A percentile compares a stretch with the other conserved stretches of the same genome.
These are phyloP conservation scores for Drosophila biarmipes DNA, from an alignment of 1,140 invertebrate genomes.

Conservation along the genomic window DNA sequence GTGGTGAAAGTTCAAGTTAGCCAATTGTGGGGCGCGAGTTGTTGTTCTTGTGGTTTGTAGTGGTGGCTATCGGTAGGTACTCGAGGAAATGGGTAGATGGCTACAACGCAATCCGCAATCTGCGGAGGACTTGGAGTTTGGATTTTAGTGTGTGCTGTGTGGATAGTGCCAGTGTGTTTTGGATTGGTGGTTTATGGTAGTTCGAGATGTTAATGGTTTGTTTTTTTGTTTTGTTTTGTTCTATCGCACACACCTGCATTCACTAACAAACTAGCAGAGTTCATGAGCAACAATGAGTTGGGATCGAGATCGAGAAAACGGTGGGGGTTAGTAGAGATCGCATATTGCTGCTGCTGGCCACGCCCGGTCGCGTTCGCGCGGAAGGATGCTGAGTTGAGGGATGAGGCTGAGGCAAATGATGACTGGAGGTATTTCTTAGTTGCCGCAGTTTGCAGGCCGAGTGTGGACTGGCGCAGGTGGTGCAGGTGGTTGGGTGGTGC, in stretches of 20 bases:
- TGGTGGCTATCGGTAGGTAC: conserved; percentile 36
- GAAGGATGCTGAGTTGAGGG: conserved; percentile 62
- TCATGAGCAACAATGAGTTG: conserved; percentile 85
- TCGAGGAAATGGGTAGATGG: conserved; percentile 24
- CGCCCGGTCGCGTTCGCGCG: conserved; percentile 70
- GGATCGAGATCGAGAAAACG: conserved; percentile 83
- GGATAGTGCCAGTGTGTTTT: conserved; percentile 30
- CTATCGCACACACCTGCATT: conserved; percentile 83
- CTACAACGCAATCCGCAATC: conserved; percentile 34
- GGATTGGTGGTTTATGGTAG: conserved; percentile 20
- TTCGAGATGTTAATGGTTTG: conserved; percentile 33
- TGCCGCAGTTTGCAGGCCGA: conserved; percentile 82
- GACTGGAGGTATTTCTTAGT: conserved; percentile 84
- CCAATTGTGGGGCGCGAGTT: conserved; percentile 40
- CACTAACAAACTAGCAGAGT: conserved; percentile 84
- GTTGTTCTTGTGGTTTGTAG: conserved; percentile 25
- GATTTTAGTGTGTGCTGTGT: conserved; percentile 14
- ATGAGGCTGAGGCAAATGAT: conserved; percentile 82
- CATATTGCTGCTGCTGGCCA: conserved; percentile 81
- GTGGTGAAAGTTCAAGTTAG: conserved; percentile 51
- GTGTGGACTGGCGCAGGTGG: conserved; percentile 77
- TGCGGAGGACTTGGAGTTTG: conserved; percentile 8
- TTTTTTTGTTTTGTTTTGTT: conserved; percentile 33
- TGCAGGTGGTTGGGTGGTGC: conserved; percentile 52
- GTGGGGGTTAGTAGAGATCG: conserved; percentile 81